Percentiles rank a stretch among this genome's conserved stretches.
Conservation (phyloP, 1,140 invertebrate genomes). For the Leguminivora glycinivorella region DNA sequence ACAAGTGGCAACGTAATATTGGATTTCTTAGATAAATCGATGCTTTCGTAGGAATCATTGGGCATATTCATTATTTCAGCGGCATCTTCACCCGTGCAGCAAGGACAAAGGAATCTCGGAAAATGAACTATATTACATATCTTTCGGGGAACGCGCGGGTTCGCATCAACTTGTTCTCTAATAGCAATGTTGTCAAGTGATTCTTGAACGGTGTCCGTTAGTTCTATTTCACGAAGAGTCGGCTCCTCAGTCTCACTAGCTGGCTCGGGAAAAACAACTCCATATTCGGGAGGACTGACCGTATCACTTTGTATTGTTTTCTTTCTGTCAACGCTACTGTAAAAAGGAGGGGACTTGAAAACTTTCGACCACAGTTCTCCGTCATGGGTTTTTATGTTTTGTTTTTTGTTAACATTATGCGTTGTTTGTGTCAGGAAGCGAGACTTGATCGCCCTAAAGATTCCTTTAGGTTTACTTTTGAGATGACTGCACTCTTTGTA, state of each 20-base stretch:
- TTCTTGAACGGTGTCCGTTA: too few relatives aligned
- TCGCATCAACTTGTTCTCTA: too few relatives aligned
- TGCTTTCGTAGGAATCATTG: conserved; percentile 49
- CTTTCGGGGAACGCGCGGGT: too few relatives aligned
- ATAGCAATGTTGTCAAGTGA: too few relatives aligned
- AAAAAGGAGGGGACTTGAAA: conserved; percentile 48
- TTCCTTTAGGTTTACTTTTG: conserved; percentile 34
- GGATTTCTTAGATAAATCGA: conserved; percentile 41
- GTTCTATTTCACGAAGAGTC: too few relatives aligned
- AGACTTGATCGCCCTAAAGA: neutral
- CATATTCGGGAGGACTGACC: neutral
- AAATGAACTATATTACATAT: conserved; percentile 38
- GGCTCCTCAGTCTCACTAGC: neutral
- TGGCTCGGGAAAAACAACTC: neutral
- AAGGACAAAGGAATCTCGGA: conserved; percentile 55
- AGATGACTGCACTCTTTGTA: conserved; percentile 58
- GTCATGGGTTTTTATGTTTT: neutral
- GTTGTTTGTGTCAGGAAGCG: neutral
- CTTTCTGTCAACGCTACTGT: conserved; percentile 33
- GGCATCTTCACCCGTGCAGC: conserved; percentile 56
- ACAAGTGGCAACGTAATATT: conserved; percentile 34
- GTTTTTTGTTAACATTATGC: neutral
- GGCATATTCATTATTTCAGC: conserved; percentile 34
- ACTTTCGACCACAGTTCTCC: conserved; percentile 52
- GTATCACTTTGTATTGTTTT: conserved; percentile 16